Evolutionary conservation across 37 sponge, comb jelly and placozoan species (phyloP), one percentile per base, ranked within the genome.

Genomic region (Petrosia ficiformis): DNA sequence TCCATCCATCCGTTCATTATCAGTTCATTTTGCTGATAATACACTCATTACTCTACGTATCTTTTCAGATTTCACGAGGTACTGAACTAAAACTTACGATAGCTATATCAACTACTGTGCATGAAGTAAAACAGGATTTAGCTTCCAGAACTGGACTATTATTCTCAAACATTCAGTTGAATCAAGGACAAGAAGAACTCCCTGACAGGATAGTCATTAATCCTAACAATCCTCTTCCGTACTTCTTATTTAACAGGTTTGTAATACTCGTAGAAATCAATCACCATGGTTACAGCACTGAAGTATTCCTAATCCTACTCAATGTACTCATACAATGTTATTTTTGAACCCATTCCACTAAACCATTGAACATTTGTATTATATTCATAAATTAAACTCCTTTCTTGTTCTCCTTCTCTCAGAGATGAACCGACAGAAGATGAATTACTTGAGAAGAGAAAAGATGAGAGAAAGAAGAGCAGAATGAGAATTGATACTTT

Each of bases 231-330:
- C 71, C 82, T 19, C 70, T 81, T 0, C 91, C 91, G 0, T 91
- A 77, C 71, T 91, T 91, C 78, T 43, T 91, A 44, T 91, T 91
- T 61, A 85, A 91, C 75, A 24, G 60, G 42, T 57, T 48, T 19
- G 54, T 48, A 48, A 19, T 19, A 48, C 54, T 14, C 14, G 54
- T 48, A 19, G 8, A 48, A n/a, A n/a, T n/a, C n/a, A n/a, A n/a
- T n/a, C n/a, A n/a, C n/a, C n/a, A n/a, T n/a, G n/a, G n/a, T n/a
- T n/a, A n/a, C n/a, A n/a, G n/a, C n/a, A n/a, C n/a, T n/a, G n/a
- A n/a, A n/a, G n/a, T n/a, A n/a, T n/a, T n/a, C n/a, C n/a, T n/a
- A n/a, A n/a, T n/a, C n/a, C n/a, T n/a, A n/a, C n/a, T n/a, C n/a
- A n/a, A n/a, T n/a, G n/a, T n/a, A n/a, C n/a, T n/a, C n/a, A n/a